Conservation (phyloP, 2,888 invertebrate species). For the Tipula unca region DNA sequence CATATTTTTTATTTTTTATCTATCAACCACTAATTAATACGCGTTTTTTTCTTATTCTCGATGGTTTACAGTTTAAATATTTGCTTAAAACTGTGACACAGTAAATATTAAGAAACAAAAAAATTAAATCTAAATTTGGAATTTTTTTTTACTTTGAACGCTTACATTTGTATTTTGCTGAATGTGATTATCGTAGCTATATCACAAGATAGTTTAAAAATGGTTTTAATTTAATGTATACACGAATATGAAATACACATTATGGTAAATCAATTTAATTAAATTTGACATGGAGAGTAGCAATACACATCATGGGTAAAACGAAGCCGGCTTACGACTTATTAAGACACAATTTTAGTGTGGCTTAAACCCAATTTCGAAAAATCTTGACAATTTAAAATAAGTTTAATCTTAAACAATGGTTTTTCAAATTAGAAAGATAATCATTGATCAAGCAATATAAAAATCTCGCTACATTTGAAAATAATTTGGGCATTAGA, state of each 20-base stretch:
- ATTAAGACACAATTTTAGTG: no score
- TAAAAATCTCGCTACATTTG: no score
- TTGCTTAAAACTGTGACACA: neutral
- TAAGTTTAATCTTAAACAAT: no score
- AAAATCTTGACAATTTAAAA: no score
- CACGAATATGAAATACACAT: neutral
- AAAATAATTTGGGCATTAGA: no score
- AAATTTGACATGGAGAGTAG: no score
- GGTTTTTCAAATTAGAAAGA: no score
- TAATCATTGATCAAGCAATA: no score
- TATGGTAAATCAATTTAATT: neutral
- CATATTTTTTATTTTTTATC: neutral
- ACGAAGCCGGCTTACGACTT: no score
- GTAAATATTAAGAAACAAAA: neutral
- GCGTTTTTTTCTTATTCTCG: neutral
- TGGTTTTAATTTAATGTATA: neutral
- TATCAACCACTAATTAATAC: neutral
- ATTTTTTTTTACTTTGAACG: neutral
- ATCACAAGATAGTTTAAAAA: neutral
- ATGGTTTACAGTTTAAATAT: neutral
- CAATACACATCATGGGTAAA: no score
- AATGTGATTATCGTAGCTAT: neutral
- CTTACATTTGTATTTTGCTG: neutral
- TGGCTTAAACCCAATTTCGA: no score
- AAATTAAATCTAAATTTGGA: neutral